Conservation (phyloP, 2,888 invertebrate genomes). For the Lissonota sp. region DNA sequence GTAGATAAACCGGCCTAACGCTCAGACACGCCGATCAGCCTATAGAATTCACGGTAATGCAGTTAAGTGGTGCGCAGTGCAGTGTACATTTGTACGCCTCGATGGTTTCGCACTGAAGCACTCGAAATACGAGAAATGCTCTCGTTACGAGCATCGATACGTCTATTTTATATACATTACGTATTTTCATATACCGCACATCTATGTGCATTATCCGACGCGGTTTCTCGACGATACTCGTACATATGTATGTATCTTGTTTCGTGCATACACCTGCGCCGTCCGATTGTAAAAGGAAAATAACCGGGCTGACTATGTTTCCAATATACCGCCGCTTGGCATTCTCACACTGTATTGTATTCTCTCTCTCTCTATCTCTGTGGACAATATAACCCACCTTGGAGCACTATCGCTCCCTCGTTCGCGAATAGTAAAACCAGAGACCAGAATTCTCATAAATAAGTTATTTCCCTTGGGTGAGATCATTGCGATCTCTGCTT, state of each 20-base stretch:
- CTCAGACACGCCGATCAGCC: constrained; percentile 47
- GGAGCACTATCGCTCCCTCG: constrained; percentile 48
- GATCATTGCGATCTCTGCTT: constrained; percentile 65
- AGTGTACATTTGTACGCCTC: constrained; percentile 23
- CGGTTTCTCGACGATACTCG: constrained; percentile 51
- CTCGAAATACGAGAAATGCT: constrained; percentile 43
- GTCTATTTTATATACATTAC: constrained; percentile 3
- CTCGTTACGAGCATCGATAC: constrained; percentile 26
- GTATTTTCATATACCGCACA: not conserved
- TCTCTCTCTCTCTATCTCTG: not conserved
- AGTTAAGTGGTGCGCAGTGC: not conserved
- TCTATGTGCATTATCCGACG: constrained; percentile 2
- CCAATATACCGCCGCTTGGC: constrained; percentile 30
- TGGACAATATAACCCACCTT: constrained; percentile 39
- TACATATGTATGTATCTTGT: constrained; percentile 16
- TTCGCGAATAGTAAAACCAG: constrained; percentile 52
- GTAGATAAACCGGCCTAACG: constrained; percentile 45
- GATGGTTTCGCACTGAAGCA: constrained; percentile 55
- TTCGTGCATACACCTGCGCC: constrained; percentile 20
- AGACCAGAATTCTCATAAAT: constrained; percentile 69
- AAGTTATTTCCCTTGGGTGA: constrained; percentile 72
- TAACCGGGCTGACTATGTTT: constrained; percentile 39
- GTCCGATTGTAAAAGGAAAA: constrained; percentile 38
- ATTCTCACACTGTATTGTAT: constrained; percentile 32
- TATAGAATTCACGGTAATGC: constrained; percentile 8